phyloP scores from a whole-genome alignment of 2,113 vertebrate genomes.

The Actenoides lindsayi region DNA sequence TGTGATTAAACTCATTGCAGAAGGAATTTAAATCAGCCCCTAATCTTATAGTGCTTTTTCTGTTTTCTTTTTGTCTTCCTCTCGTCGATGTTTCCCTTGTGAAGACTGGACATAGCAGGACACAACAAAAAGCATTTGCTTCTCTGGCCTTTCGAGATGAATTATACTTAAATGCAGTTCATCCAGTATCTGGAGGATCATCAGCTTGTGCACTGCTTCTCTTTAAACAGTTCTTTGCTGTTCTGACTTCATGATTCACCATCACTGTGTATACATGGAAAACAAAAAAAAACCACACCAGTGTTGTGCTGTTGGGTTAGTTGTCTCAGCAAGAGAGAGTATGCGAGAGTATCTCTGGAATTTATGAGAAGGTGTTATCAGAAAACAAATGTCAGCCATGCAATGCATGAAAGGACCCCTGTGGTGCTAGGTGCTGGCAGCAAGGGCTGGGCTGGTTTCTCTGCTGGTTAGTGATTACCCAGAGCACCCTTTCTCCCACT shows the following conservation, averaged over 20 bases:
- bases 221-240: slow-evolving; percentile 24
- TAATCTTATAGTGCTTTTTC: neutral
- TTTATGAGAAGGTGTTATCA: neutral
- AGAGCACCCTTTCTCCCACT: neutral
- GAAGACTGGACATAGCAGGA: neutral
- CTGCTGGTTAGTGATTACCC: neutral
- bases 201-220: neutral
- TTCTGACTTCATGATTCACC: slow-evolving; percentile 67
- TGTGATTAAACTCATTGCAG: neutral
- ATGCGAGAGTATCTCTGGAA: neutral
- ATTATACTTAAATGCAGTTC: slow-evolving; percentile 27
- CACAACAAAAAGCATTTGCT: slow-evolving; percentile 10
- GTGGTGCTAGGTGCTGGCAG: neutral
- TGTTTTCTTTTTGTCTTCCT: neutral
- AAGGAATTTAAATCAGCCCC: neutral
- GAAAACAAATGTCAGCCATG: neutral
- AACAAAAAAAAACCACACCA: neutral
- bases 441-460: neutral
- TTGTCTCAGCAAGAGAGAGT: neutral
- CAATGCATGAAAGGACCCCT: neutral
- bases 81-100: neutral
- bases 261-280: slow-evolving; percentile 58
- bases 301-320: neutral
- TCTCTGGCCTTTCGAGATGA: slow-evolving; percentile 35
- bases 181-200: neutral